Base-by-base conservation (phyloP, 2,888 invertebrate species). In the Neoaliturus tenellus region DNA sequence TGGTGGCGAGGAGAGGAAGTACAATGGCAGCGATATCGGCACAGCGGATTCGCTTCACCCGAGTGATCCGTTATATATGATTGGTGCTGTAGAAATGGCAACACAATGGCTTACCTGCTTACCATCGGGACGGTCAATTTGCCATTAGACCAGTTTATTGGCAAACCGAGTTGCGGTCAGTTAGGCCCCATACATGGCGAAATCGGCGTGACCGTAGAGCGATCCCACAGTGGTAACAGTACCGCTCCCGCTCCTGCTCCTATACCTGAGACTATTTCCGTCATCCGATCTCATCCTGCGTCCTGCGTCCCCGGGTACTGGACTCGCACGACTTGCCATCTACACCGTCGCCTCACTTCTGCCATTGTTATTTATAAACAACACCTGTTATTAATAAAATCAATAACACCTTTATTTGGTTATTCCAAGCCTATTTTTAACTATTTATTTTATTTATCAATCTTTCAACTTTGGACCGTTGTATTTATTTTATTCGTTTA, bases 121-220 rank as follows among this genome's bases (percentile, higher is more conserved):
- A 75, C 73, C 73, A 75, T 75, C 73, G 73, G 8, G 73, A 75
- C 78, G 78, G 48, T 17, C 78, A 78, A 78, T 78, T 78, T 78
- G 78, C 78, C 78, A 78, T 78, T 78, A 78, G 78, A 35, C 48
- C 33, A 55, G 78, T 78, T 44, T 78, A 78, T 78, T 78, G 78
- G 78, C 78, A 55, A 78, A 78, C 78, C 17, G 48, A 5, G 78
- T 14, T 55, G 44, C 51, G 78, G 51, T 48, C 78, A 78, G 78
- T 78, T 78, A 78, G 78, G 14, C 33, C 73, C 73, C n/a, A 75
- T 75, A 78, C 78, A 55, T 78, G 55, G 20, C 48, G n/a, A 33
- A 78, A 12, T 41, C 75, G 28, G 8, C 41, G 44, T 55, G 55
- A 55, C 78, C 55, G 33, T 78, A 8, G 14, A 41, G 4, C 44